These are phyloP conservation scores for Microplitis mediator DNA, from an alignment of 1,140 invertebrate species.

Conservation along the genomic window DNA sequence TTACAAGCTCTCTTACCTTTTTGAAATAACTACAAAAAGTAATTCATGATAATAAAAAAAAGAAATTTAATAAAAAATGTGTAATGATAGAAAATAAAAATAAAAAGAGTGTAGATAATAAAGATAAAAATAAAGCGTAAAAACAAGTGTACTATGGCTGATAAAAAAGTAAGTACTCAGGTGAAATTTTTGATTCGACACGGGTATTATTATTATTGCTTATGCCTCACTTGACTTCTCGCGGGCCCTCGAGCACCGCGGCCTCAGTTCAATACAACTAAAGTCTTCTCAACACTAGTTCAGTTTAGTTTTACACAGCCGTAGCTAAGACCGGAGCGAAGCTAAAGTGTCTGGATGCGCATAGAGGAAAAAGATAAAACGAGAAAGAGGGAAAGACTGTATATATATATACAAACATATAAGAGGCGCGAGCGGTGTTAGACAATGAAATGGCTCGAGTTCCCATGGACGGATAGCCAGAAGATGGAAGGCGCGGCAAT, in stretches of 20 bases:
- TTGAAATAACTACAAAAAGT: no score
- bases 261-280: background rate
- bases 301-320: no score
- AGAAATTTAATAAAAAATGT: no score
- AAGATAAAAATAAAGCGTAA: background rate
- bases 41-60: no score
- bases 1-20: no score
- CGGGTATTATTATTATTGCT: slow-evolving; percentile 47
- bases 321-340: no score
- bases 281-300: no score
- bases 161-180: slow-evolving; percentile 2
- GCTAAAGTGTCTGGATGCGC: background rate
- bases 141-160: slow-evolving; percentile 14
- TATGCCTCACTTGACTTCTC: slow-evolving; percentile 11
- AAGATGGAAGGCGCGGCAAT: slow-evolving; percentile 56
- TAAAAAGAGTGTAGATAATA: no score
- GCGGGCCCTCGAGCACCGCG: background rate
- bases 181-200: slow-evolving; percentile 55
- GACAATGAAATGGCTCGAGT: slow-evolving; percentile 55
- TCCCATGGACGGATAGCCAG: slow-evolving; percentile 57
- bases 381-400: background rate
- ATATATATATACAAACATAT: background rate
- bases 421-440: slow-evolving; percentile 34
- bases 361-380: background rate
- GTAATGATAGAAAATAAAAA: no score